A percentile compares a stretch with the other conserved stretches of the same genome.
Evolutionary conservation across 2,888 invertebrate genomes (phyloP).

Genomic region (Andrena trimmerana): DNA sequence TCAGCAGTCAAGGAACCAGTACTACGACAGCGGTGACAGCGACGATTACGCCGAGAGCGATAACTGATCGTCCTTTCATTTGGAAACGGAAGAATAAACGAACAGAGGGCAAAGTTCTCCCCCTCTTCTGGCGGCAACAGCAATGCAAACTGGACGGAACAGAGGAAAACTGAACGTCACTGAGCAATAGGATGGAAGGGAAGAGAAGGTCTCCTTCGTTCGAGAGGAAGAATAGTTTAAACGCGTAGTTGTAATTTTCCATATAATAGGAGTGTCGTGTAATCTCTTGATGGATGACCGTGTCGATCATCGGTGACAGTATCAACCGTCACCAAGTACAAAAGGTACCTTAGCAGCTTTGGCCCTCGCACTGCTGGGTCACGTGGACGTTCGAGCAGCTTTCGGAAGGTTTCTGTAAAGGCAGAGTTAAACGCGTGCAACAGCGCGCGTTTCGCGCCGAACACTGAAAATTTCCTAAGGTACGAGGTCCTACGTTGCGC

Average conservation of each 20-base stretch:
- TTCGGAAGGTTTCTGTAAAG: background rate
- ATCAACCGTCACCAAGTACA: constrained; percentile 33
- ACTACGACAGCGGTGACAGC: constrained; percentile 83
- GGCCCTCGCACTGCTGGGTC: background rate
- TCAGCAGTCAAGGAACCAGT: constrained; percentile 73
- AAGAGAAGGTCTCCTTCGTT: background rate
- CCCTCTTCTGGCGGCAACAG: background rate
- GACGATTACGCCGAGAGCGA: constrained; percentile 84
- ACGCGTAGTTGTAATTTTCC: constrained; percentile 28
- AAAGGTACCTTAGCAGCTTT: constrained; percentile 16
- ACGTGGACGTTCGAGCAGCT: background rate
- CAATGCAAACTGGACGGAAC: background rate
- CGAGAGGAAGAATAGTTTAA: background rate
- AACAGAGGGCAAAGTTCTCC: background rate
- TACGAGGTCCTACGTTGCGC: too few relatives aligned
- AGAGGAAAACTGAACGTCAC: background rate
- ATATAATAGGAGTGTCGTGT: constrained; percentile 49
- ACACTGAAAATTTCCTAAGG: too few relatives aligned
- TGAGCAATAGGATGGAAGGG: background rate
- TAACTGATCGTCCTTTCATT: constrained; percentile 70
- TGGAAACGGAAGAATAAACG: background rate
- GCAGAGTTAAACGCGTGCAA: too few relatives aligned
- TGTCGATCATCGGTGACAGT: constrained; percentile 31
- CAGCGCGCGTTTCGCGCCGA: too few relatives aligned
- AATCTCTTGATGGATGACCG: constrained; percentile 35